These are phyloP conservation scores for Zeus faber DNA, from an alignment of 2,113 vertebrate species.

Conservation along the genomic window DNA sequence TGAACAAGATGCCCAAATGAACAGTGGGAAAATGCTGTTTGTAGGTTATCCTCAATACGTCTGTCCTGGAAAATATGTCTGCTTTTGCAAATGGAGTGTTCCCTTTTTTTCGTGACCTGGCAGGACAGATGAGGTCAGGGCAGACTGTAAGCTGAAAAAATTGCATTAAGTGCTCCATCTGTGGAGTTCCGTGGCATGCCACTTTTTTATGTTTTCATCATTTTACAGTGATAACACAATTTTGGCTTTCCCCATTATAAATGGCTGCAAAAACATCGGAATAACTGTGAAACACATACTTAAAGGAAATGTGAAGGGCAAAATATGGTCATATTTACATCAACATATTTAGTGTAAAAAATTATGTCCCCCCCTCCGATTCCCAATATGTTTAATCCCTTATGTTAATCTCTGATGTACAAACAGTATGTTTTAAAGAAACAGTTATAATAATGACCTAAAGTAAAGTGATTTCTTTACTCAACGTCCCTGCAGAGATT, in stretches of 20 bases:
- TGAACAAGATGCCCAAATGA: too few relatives aligned
- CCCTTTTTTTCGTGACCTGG: slow-evolving; percentile 64
- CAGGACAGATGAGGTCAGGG: slow-evolving; percentile 63
- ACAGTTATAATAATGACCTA: too few relatives aligned
- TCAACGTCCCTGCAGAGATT: slow-evolving; percentile 79
- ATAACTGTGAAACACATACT: neutral
- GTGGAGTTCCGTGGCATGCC: slow-evolving; percentile 48
- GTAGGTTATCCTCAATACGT: slow-evolving; percentile 44
- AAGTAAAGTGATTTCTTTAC: neutral
- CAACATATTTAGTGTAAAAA: too few relatives aligned
- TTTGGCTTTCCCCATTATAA: slow-evolving; percentile 34
- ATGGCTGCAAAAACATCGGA: slow-evolving; percentile 22
- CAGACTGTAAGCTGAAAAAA: slow-evolving; percentile 72
- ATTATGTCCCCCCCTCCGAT: too few relatives aligned
- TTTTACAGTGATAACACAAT: slow-evolving; percentile 37
- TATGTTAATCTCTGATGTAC: neutral
- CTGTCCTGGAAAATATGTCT: slow-evolving; percentile 47
- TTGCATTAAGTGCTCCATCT: slow-evolving; percentile 71
- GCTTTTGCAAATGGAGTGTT: slow-evolving; percentile 52
- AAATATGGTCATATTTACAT: too few relatives aligned
- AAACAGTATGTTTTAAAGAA: neutral
- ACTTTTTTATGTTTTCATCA: slow-evolving; percentile 47
- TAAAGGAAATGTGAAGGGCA: too few relatives aligned
- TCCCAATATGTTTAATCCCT: too few relatives aligned
- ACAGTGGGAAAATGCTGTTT: too few relatives aligned